Evolutionary conservation across 2,888 invertebrate species (phyloP).

Genomic region (Cremastinae sp.): DNA sequence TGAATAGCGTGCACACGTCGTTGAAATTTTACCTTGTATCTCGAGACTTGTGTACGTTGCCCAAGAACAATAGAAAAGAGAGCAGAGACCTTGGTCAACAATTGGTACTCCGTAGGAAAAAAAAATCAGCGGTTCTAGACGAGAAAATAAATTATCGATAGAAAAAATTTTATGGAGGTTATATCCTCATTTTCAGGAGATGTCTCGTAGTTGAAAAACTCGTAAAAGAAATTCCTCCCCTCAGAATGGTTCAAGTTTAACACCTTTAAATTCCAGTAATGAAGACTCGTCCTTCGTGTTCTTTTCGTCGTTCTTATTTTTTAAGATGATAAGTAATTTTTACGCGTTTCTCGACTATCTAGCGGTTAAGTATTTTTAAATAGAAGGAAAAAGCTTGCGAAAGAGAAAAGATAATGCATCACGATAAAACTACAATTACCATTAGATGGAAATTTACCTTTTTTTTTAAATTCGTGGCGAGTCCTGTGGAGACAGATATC

Average conservation of each 20-base stretch:
- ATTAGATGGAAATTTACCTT: too few species aligned
- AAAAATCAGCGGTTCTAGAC: neutral
- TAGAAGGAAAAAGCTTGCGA: too few species aligned
- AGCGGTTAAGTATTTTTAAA: too few species aligned
- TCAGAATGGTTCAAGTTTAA: constrained; percentile 36
- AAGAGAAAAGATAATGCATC: too few species aligned
- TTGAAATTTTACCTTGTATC: constrained; percentile 21
- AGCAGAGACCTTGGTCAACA: constrained; percentile 7
- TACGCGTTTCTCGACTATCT: too few species aligned
- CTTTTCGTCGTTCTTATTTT: neutral
- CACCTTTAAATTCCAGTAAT: constrained; percentile 30
- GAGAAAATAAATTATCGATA: neutral
- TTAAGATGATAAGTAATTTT: constrained; percentile 25
- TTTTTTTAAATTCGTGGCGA: neutral
- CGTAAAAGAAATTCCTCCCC: constrained; percentile 41
- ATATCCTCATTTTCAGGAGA: neutral
- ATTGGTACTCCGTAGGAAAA: constrained; percentile 4
- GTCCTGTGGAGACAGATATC: constrained; percentile 22
- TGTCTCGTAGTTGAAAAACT: constrained; percentile 45
- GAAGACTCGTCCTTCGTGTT: constrained; percentile 4
- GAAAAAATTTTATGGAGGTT: too few species aligned
- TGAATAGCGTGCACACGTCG: constrained; percentile 19
- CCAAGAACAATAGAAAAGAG: neutral
- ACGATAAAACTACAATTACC: too few species aligned
- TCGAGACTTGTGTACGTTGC: neutral